Evolutionary conservation across 2,113 vertebrate genomes (phyloP).

Genomic region (Tenrec ecaudatus): DNA sequence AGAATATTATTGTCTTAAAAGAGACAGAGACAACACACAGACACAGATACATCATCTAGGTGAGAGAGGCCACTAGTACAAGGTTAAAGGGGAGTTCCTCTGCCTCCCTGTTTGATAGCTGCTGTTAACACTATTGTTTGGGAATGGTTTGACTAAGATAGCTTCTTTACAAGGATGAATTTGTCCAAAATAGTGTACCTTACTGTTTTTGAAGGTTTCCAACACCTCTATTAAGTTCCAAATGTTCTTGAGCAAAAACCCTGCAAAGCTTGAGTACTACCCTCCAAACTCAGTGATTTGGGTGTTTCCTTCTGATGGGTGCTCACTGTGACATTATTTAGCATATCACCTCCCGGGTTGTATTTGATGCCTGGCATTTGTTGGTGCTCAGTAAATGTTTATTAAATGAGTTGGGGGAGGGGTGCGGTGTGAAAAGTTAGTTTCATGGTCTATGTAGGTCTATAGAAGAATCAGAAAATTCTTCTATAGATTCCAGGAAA

Average conservation of each 20-base stretch:
- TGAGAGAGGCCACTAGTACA: too few relatives aligned
- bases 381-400: not conserved
- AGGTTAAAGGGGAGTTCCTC: too few relatives aligned
- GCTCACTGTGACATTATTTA: not conserved
- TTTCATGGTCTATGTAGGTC: not conserved
- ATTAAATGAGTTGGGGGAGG: not conserved
- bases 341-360: not conserved
- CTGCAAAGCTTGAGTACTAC: slow-evolving; percentile 8
- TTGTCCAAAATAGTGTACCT: not conserved
- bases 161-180: slow-evolving; percentile 13
- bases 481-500: slow-evolving; percentile 40
- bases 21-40: too few relatives aligned
- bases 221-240: not conserved
- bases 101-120: too few relatives aligned
- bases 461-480: not conserved
- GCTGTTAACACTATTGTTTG: not conserved
- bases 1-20: too few relatives aligned
- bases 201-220: not conserved
- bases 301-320: not conserved
- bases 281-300: not conserved
- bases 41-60: too few relatives aligned
- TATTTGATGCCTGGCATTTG: not conserved
- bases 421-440: not conserved
- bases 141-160: slow-evolving; percentile 10
- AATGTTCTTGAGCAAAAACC: slow-evolving; percentile 17